phyloP scores from a whole-genome alignment of 92 coral and sea anemone species.

The Epizoanthus fatuus region DNA sequence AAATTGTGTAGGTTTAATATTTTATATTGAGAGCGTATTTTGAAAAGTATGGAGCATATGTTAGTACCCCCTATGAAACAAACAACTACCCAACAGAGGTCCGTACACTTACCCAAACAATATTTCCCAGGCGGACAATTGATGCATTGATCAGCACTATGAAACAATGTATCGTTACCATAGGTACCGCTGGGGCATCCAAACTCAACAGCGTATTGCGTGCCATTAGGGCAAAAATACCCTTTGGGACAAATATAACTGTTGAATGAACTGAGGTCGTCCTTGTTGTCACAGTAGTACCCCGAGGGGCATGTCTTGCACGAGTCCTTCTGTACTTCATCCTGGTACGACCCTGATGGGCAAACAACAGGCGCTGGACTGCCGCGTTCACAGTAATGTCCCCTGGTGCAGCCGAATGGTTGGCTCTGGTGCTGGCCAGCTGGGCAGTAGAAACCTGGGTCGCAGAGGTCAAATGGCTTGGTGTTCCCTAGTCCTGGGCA shows the following conservation, averaged over 20 bases:
- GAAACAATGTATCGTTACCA: conserved; percentile 85
- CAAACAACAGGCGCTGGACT: conserved; percentile 89
- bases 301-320: conserved; percentile 96
- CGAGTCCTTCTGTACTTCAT: conserved; percentile 84
- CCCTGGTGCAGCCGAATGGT: conserved; percentile 72
- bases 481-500: conserved; percentile 84
- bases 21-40: too few species aligned
- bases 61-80: background rate
- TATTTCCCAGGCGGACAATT: conserved; percentile 95
- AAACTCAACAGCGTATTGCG: conserved; percentile 84
- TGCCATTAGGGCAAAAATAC: conserved; percentile 96
- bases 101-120: conserved; percentile 81
- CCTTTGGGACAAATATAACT: conserved; percentile 92
- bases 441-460: conserved; percentile 92
- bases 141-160: conserved; percentile 85
- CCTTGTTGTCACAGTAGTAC: conserved; percentile 88
- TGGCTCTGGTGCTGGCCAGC: conserved; percentile 70
- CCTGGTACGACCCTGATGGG: conserved; percentile 93
- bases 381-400: conserved; percentile 91
- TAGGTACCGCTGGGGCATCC: conserved; percentile 97
- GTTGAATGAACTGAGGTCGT: conserved; percentile 81
- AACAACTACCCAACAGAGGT: background rate
- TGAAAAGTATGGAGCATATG: too few species aligned
- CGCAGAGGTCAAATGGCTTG: conserved; percentile 82
- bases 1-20: too few species aligned